phyloP scores from a whole-genome alignment of 2,888 invertebrate species.

The Nemotelus nigrinus region DNA sequence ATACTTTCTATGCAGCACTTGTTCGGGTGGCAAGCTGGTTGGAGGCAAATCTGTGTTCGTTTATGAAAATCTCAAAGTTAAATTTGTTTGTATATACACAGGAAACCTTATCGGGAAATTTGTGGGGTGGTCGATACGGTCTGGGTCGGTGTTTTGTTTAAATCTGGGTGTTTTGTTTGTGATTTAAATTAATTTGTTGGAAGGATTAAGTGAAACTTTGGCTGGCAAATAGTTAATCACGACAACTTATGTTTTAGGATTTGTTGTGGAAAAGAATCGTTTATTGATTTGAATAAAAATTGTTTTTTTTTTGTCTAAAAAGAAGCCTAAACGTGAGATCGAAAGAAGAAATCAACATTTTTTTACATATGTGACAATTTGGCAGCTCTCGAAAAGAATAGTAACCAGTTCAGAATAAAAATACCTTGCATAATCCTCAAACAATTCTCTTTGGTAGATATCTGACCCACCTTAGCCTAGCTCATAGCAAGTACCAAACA shows the following conservation, averaged over 20 bases:
- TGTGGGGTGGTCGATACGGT: neutral
- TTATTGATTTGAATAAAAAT: too few relatives aligned
- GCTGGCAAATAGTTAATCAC: conserved; percentile 20
- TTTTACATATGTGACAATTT: too few relatives aligned
- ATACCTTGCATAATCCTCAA: too few relatives aligned
- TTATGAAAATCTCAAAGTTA: neutral
- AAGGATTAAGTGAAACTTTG: conserved; percentile 25
- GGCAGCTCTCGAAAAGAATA: too few relatives aligned
- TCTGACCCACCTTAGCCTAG: too few relatives aligned
- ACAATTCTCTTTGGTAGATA: too few relatives aligned
- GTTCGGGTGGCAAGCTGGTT: conserved; percentile 1
- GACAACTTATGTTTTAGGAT: neutral
- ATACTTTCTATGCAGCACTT: conserved; percentile 28
- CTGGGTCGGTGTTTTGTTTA: neutral
- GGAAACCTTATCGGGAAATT: conserved; percentile 13
- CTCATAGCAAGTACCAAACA: too few relatives aligned
- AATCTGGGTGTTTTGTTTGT: neutral
- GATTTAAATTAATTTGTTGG: conserved; percentile 33
- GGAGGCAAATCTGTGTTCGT: neutral
- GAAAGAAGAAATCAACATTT: too few relatives aligned
- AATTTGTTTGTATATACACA: neutral
- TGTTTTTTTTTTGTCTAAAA: too few relatives aligned
- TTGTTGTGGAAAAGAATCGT: too few relatives aligned
- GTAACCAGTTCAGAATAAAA: too few relatives aligned
- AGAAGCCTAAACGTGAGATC: too few relatives aligned